Percentiles rank a stretch among this genome's conserved stretches.
These are phyloP conservation scores for Pampus argenteus DNA, from an alignment of 2,797 vertebrate genomes.

Conservation along the genomic window DNA sequence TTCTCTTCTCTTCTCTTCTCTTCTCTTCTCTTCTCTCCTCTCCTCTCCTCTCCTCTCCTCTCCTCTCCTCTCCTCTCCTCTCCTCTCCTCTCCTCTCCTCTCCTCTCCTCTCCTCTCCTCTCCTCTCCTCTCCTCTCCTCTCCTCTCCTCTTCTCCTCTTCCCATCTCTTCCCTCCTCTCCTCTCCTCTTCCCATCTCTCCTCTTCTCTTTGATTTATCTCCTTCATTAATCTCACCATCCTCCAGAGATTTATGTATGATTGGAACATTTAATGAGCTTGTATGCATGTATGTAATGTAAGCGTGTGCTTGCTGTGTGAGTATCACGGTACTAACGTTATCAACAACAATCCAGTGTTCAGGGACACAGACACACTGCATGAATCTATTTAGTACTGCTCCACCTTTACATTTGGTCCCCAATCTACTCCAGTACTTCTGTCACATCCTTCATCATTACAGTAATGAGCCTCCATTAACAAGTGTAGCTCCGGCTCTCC, in stretches of 20 bases:
- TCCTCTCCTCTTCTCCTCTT: neutral
- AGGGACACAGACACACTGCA: neutral
- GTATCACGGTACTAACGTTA: neutral
- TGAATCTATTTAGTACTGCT: neutral
- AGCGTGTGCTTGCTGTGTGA: neutral
- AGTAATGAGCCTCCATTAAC: neutral
- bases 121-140: neutral
- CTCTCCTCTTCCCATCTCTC: neutral
- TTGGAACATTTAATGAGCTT: constrained; percentile 1
- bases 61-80: neutral
- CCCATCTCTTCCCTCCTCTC: too few species aligned
- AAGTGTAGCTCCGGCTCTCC: neutral
- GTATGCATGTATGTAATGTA: neutral
- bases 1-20: neutral
- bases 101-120: too few species aligned
- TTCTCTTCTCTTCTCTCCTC: too few species aligned
- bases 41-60: neutral
- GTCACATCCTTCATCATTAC: neutral
- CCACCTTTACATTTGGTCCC: neutral
- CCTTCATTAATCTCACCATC: neutral
- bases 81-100: neutral
- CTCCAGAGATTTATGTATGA: neutral
- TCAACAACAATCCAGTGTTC: neutral
- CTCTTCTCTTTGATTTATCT: neutral
- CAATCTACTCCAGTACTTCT: neutral